A percentile compares a stretch with the other conserved stretches of the same genome.
Conservation (phyloP, 2,888 invertebrate genomes). For the Drepanosiphum platanoidis region DNA sequence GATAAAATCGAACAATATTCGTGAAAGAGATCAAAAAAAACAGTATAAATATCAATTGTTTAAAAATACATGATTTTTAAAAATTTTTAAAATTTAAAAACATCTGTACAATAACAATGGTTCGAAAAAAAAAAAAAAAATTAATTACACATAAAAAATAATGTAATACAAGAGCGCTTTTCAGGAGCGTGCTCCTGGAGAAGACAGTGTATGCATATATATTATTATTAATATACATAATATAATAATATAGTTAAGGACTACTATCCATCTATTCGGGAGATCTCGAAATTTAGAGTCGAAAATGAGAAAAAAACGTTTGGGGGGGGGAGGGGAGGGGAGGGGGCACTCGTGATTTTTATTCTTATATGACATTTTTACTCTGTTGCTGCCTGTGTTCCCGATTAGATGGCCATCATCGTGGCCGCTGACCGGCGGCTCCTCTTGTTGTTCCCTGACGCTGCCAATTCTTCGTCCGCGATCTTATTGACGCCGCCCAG, state of each 20-base stretch:
- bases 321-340: no score
- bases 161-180: constrained; percentile 21
- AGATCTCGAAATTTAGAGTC: constrained; percentile 36
- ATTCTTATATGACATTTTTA: constrained; percentile 18
- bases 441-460: constrained; percentile 14
- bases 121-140: constrained; percentile 47
- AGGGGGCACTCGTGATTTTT: neutral
- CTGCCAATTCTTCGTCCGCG: constrained; percentile 1
- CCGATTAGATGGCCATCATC: constrained; percentile 47
- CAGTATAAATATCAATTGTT: constrained; percentile 59
- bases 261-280: constrained; percentile 42
- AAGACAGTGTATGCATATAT: constrained; percentile 34
- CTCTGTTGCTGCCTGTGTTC: constrained; percentile 26
- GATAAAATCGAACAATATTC: constrained; percentile 55
- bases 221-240: no score
- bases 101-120: constrained; percentile 60
- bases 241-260: constrained; percentile 30
- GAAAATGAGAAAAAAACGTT: constrained; percentile 45
- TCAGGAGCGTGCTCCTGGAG: constrained; percentile 23
- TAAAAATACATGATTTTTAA: constrained; percentile 57
- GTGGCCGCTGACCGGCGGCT: constrained; percentile 29
- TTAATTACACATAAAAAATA: constrained; percentile 55
- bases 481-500: constrained; percentile 1
- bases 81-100: constrained; percentile 60
- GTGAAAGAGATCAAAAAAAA: constrained; percentile 61